Percentiles rank a stretch among this genome's conserved stretches.
Conservation (phyloP, 1,140 invertebrate genomes). For the Drosophila burlai region DNA sequence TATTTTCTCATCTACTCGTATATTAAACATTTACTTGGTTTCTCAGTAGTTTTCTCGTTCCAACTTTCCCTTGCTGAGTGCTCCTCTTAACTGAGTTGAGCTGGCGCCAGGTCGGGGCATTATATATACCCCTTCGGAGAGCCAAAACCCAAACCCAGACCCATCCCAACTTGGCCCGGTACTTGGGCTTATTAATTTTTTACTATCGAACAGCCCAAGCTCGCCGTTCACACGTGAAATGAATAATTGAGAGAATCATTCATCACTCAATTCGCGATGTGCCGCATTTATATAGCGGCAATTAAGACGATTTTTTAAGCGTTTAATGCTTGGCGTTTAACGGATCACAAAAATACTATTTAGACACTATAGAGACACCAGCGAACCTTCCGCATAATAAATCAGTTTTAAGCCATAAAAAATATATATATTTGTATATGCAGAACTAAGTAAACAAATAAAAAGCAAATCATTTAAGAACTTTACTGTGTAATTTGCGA, state of each 20-base stretch:
- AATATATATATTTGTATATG: not conserved
- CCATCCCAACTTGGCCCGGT: not conserved
- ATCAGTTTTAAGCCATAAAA: not conserved
- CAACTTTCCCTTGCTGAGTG: not conserved
- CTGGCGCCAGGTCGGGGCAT: not conserved
- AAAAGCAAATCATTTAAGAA: not conserved
- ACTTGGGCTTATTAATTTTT: slow-evolving; percentile 32
- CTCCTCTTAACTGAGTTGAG: slow-evolving; percentile 9
- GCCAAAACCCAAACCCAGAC: not conserved
- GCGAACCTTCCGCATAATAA: slow-evolving; percentile 20
- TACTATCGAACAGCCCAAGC: slow-evolving; percentile 20
- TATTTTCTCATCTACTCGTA: too few species aligned
- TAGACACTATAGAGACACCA: not conserved
- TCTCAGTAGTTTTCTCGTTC: not conserved
- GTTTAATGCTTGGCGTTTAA: slow-evolving; percentile 6
- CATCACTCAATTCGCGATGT: slow-evolving; percentile 9
- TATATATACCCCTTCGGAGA: slow-evolving; percentile 5
- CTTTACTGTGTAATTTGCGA: not conserved
- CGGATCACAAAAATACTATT: slow-evolving; percentile 2
- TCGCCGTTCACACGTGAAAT: slow-evolving; percentile 49
- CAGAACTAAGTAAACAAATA: not conserved
- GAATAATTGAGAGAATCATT: slow-evolving; percentile 39
- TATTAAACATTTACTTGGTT: not conserved
- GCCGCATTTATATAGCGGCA: slow-evolving; percentile 16
- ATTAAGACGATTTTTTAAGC: slow-evolving; percentile 16